Evolutionary conservation across 2,113 vertebrate species (phyloP).

Genomic region (Coreoperca whiteheadi): DNA sequence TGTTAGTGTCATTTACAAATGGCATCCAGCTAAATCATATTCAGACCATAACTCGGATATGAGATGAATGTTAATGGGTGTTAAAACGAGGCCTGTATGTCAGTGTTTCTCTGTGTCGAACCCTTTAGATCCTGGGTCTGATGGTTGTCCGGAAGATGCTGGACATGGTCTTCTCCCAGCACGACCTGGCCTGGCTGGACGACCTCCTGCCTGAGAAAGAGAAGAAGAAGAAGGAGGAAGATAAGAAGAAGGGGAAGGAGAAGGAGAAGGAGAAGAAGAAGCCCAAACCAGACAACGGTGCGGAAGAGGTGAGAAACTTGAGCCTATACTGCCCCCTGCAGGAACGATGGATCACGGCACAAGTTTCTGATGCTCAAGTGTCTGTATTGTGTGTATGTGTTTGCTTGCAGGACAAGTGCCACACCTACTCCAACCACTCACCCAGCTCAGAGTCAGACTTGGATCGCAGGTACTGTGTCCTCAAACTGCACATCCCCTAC

Average conservation of each 20-base stretch:
- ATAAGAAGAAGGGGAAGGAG: slow-evolving; percentile 79
- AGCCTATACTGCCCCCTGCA: slow-evolving; percentile 72
- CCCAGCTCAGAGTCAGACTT: slow-evolving; percentile 89
- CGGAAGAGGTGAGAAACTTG: slow-evolving; percentile 81
- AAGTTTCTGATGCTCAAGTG: background rate
- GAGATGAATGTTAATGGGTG: slow-evolving; percentile 11
- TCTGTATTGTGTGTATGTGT: slow-evolving; percentile 11
- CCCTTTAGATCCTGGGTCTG: slow-evolving; percentile 90
- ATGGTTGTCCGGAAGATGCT: slow-evolving; percentile 92
- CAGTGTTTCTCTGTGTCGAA: background rate
- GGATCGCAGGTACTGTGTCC: slow-evolving; percentile 93
- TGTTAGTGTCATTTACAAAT: slow-evolving; percentile 18
- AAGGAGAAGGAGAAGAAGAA: slow-evolving; percentile 82
- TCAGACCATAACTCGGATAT: background rate
- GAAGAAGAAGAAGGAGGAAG: slow-evolving; percentile 92
- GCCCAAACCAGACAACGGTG: slow-evolving; percentile 67
- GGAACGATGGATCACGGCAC: slow-evolving; percentile 19
- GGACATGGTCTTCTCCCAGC: slow-evolving; percentile 95
- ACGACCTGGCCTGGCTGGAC: slow-evolving; percentile 96
- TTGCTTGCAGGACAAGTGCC: slow-evolving; percentile 88
- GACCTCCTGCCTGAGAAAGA: slow-evolving; percentile 95
- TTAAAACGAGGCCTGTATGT: background rate
- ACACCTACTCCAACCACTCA: slow-evolving; percentile 87
- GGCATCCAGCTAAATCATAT: slow-evolving; percentile 20
- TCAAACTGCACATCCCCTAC: slow-evolving; percentile 85